Percentiles rank a stretch among this genome's conserved stretches.
These are phyloP conservation scores for Malurus leucopterus DNA, from an alignment of 2,797 vertebrate genomes.

Conservation along the genomic window DNA sequence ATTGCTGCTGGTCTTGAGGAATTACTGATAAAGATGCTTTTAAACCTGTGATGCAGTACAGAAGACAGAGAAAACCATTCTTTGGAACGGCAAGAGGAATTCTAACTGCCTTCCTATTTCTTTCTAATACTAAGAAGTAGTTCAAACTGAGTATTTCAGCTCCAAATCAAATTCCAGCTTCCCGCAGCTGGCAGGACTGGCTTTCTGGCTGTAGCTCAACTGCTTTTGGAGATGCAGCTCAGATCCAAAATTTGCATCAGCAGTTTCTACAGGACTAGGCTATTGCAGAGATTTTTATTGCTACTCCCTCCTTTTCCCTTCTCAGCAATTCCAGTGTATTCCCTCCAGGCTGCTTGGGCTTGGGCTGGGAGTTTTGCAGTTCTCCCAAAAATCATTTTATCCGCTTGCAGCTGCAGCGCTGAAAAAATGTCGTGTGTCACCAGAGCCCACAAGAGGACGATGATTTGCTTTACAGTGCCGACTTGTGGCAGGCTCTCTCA, in stretches of 20 bases:
- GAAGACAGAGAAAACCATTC: background rate
- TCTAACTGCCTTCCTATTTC: background rate
- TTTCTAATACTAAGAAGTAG: background rate
- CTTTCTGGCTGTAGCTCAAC: background rate
- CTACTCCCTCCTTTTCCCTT: background rate
- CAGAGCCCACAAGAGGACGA: background rate
- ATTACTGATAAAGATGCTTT: background rate
- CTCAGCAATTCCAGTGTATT: background rate
- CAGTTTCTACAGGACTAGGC: background rate
- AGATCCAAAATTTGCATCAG: background rate
- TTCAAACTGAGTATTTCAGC: background rate
- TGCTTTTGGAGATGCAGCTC: background rate
- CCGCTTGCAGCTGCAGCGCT: background rate
- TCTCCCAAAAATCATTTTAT: background rate
- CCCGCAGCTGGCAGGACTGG: background rate
- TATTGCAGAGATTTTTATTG: background rate
- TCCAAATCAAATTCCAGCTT: background rate
- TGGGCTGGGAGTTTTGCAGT: background rate
- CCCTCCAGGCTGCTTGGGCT: background rate
- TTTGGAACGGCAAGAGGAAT: background rate
- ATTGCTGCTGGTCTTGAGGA: background rate
- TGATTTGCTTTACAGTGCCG: conserved; percentile 33
- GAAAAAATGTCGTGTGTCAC: background rate
- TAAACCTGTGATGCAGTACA: background rate
- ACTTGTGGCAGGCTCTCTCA: background rate